Base-by-base conservation (phyloP, 2,797 vertebrate genomes). In the Anabacerthia variegaticeps region DNA sequence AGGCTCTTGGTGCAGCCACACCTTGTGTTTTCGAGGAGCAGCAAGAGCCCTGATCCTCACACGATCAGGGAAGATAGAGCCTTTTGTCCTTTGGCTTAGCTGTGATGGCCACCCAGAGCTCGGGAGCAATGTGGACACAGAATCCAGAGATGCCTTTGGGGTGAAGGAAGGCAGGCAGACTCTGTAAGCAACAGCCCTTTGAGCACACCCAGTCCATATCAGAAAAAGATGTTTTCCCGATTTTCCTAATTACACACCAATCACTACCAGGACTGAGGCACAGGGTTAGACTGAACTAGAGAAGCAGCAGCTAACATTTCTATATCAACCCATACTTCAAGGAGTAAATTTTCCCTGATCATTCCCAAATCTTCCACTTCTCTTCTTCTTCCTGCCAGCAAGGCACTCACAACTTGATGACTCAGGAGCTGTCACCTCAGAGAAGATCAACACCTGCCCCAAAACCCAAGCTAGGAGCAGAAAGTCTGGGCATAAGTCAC, bases 81-180 rank as follows among this genome's bases (percentile, higher is more conserved):
- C 39, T 46, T 62, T 67, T 32, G 34, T 73, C 39, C 66, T 12
- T 51, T 49, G 58, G 52, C 20, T 63, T 63, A 71, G 43, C 46
- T 24, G 7, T 3, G 36, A 55, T 30, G 28, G 62, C 15, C 18
- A 26, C 62, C 48, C 28, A 6, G 21, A 56, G 28, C 19, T 62
- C 4, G 0, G 27, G n/a, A 78, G 30, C 0, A 1, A 55, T 4
- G 12, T 12, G 28, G 41, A 4, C 37, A 68, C 16, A 43, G 30
- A 56, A 78, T 24, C 28, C 62, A 63, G 54, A 72, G 73, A 24
- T 67, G 54, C 52, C 28, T 75, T 56, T 37, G 44, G 48, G 23
- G 32, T 34, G 52, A 73, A 76, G 23, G 14, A 46, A 67, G 51
- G 32, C 30, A 77, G 15, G 36, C 4, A 10, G 41, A 30, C 20